Base-by-base conservation (phyloP, 2,888 invertebrate species). In the Phortica magna region DNA sequence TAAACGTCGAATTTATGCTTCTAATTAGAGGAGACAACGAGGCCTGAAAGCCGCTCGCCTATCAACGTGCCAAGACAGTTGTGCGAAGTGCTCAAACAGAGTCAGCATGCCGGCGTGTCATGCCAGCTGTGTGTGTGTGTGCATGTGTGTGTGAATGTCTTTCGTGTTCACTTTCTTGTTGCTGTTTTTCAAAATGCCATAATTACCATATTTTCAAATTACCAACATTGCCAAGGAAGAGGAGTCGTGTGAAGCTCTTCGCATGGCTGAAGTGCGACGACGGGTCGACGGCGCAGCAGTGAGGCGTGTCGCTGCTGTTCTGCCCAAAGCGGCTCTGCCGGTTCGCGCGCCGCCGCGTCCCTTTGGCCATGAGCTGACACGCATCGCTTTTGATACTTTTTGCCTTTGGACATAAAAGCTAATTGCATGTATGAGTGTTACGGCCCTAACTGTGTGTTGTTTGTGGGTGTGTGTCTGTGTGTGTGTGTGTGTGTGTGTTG, bases 121-220 rank as follows among this genome's bases (percentile, higher is more conserved):
- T 31, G 31, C 31, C 31, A 31, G 31, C 31, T 31, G 48, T 59
- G 55, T 14, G 22, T 76, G 41, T 14, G 22, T 10, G 5, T 17
- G 12, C 53, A 12, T 67, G 41, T 48, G 31, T 4, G 42, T 31
- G 14, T 53, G 2, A 10, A 57, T 57, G 42, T 39, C 61, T 19
- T 17, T 43, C 73, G 31, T 42, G 41, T 12, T 14, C 14, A n/a
- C 42, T 31, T 59, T 65, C 64, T 72, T 72, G 48, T 41, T 68
- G 12, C 71, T 71, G 57, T 53, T 64, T 22, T 57, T 59, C 7
- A 41, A 10, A 41, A 73, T 78, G 73, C 84, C 88, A 88, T 88
- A 88, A 85, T 88, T 87, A 88, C 85, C 85, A 88, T 85, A 85
- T 88, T 85, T 85, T 88, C 88, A 85, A 87, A 88, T 85, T 85